Evolutionary conservation across 2,888 invertebrate species (phyloP), one percentile per base, ranked within the genome.

Genomic region (Polia nebulosa): DNA sequence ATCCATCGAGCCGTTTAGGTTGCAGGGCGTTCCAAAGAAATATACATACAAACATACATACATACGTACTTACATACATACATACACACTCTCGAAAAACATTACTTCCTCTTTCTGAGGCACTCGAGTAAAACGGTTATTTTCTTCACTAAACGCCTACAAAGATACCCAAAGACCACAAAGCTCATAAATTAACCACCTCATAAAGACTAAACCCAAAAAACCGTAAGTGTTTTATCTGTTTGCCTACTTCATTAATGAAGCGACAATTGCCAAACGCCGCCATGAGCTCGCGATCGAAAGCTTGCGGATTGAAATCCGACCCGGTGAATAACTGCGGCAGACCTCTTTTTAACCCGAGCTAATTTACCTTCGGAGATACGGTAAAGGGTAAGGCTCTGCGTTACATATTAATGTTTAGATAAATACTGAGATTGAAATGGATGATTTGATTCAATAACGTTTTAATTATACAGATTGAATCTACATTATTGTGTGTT

Each of bases 221-320:
- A 70, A 51, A 3, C n/a, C 7, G 39, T 22, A 75, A 70, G 45
- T 55, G 32, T 56, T 61, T 47, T 62, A 57, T 72, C 34, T 34
- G 17, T 44, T 25, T 44, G 45, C 41, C 72, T 70, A 34, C n/a
- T 44, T 20, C 49, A 58, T 49, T 74, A 74, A 61, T 51, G 55
- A 41, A 63, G 56, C 56, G 59, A 76, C 81, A 63, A 80, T 76
- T 80, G 56, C 57, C 57, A 55, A 76, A 80, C 63, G 62, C 39
- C 11, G 27, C 13, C 36, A 62, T 75, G 59, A 52, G 58, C 36
- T 74, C 45, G 59, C 52, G 76, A 76, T 75, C 75, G 74, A 75
- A 75, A 59, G 75, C 41, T 80, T 80, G 69, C 9, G 80, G 63
- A 69, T 67, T 76, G 77, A 69, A 80, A 76, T 60, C 76, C 63